Conservation (phyloP, 2,888 invertebrate genomes). For the Nyleta sp. region DNA sequence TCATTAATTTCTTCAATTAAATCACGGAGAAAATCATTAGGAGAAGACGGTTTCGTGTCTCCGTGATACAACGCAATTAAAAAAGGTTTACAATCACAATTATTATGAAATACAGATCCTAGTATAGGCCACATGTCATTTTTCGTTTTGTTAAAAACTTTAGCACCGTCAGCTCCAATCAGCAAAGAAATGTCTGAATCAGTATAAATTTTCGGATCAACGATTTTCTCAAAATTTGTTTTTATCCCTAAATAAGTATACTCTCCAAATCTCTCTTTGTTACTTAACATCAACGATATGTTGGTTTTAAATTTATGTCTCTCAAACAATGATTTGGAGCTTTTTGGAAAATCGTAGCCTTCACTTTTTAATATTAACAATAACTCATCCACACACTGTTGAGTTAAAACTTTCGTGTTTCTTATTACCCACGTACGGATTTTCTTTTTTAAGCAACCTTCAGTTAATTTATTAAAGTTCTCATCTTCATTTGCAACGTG, state of each 20-base stretch:
- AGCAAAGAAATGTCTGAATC: constrained; percentile 40
- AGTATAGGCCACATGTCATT: constrained; percentile 43
- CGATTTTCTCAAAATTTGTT: constrained; percentile 16
- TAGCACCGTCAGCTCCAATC: constrained; percentile 48
- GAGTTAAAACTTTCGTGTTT: constrained; percentile 3
- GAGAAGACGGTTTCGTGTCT: constrained; percentile 27
- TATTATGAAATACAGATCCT: constrained; percentile 7
- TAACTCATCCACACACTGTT: constrained; percentile 1
- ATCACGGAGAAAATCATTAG: constrained; percentile 30
- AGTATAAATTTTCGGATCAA: constrained; percentile 18
- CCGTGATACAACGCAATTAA: constrained; percentile 38
- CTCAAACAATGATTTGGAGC: neutral
- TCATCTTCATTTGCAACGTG: neutral
- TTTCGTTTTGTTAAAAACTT: constrained; percentile 33
- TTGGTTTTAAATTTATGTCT: neutral
- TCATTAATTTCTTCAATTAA: constrained; percentile 35
- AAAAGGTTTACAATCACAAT: constrained; percentile 32
- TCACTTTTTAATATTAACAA: constrained; percentile 5
- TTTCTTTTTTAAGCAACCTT: constrained; percentile 1
- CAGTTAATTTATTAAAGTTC: neutral
- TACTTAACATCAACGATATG: constrained; percentile 4
- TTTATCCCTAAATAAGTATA: constrained; percentile 25
- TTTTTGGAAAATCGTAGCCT: neutral
- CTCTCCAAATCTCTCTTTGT: neutral
- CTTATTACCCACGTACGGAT: constrained; percentile 1